These are phyloP conservation scores for Chrysolina haemoptera DNA, from an alignment of 2,888 invertebrate species.

Conservation along the genomic window DNA sequence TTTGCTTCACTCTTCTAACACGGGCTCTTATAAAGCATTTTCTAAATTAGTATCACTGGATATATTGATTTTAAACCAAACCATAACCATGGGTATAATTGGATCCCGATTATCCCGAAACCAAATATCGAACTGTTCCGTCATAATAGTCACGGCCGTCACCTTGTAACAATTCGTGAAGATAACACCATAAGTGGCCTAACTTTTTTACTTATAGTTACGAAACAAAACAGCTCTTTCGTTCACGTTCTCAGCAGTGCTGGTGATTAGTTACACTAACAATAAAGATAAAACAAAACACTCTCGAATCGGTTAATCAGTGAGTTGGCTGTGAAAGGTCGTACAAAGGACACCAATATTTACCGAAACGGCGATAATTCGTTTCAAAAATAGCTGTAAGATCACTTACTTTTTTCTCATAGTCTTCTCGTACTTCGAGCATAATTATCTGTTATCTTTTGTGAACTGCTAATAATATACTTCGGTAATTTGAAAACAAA, in stretches of 20 bases:
- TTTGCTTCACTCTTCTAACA: too few species aligned
- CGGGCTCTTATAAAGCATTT: too few species aligned
- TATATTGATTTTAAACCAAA: too few species aligned
- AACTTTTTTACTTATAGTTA: too few species aligned
- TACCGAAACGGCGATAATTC: slow-evolving; percentile 52
- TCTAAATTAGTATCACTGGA: too few species aligned
- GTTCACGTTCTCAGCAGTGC: not conserved
- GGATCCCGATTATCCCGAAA: too few species aligned
- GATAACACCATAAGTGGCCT: too few species aligned
- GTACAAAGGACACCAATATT: slow-evolving; percentile 49
- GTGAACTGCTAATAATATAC: not conserved
- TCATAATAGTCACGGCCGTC: too few species aligned
- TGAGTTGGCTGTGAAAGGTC: slow-evolving; percentile 51
- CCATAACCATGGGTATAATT: too few species aligned
- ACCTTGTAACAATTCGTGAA: too few species aligned
- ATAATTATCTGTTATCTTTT: slow-evolving; percentile 48
- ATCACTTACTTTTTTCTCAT: slow-evolving; percentile 62
- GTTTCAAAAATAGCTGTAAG: slow-evolving; percentile 31
- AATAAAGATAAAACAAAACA: not conserved
- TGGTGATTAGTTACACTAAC: not conserved
- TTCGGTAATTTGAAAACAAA: slow-evolving; percentile 5
- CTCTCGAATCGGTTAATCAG: slow-evolving; percentile 42
- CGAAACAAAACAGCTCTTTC: too few species aligned
- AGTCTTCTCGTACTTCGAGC: slow-evolving; percentile 57
- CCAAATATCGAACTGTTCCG: too few species aligned